Percentiles rank a stretch among this genome's conserved stretches.
Evolutionary conservation across 2,888 invertebrate genomes (phyloP).

Genomic region (Aleiodes alternator): DNA sequence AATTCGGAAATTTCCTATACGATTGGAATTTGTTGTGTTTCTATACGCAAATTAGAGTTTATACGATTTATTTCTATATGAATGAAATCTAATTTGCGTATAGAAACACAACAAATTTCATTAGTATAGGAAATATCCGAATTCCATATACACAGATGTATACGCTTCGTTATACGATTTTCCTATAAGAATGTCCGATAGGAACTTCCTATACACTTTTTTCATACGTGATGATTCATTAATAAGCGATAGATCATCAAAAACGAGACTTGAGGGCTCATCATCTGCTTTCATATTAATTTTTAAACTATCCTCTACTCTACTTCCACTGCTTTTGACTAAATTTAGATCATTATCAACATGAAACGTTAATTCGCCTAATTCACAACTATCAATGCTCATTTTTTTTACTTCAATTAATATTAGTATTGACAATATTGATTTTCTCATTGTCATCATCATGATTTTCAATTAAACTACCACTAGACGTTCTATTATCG

Average conservation of each 20-base stretch:
- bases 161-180: too few species aligned
- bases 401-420: not conserved
- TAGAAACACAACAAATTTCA: too few species aligned
- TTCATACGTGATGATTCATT: too few species aligned
- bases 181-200: too few species aligned
- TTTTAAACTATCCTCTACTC: slow-evolving; percentile 66
- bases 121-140: too few species aligned
- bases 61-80: too few species aligned
- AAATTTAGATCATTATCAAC: slow-evolving; percentile 59
- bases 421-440: slow-evolving; percentile 46
- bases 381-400: not conserved
- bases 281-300: slow-evolving; percentile 62
- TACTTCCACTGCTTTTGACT: slow-evolving; percentile 64
- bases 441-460: slow-evolving; percentile 57
- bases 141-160: too few species aligned
- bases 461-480: slow-evolving; percentile 59
- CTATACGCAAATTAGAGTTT: too few species aligned
- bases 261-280: slow-evolving; percentile 68
- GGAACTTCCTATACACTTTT: too few species aligned
- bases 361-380: slow-evolving; percentile 35
- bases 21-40: too few species aligned
- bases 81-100: too few species aligned
- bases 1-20: too few species aligned
- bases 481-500: slow-evolving; percentile 62
- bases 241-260: slow-evolving; percentile 67